Conservation (phyloP, 2,113 vertebrate species). For the Eleginops maclovinus region DNA sequence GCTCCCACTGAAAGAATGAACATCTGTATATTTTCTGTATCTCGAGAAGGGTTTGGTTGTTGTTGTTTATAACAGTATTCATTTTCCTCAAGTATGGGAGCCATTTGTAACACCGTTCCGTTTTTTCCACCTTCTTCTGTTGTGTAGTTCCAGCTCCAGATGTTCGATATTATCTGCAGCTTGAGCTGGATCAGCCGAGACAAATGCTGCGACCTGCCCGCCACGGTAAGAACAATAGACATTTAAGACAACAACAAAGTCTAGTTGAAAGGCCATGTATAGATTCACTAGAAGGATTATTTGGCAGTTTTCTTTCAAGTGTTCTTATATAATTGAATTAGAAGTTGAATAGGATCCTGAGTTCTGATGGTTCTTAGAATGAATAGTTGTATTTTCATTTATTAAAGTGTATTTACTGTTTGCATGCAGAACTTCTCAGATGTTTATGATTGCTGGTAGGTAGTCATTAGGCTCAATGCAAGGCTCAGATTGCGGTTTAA, state of each 20-base stretch:
- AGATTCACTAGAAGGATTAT: not conserved
- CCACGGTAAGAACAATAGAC: constrained; percentile 87
- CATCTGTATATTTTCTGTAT: constrained; percentile 1
- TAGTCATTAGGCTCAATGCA: constrained; percentile 18
- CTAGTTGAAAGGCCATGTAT: not conserved
- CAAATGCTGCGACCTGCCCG: constrained; percentile 97
- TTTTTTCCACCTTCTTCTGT: constrained; percentile 62
- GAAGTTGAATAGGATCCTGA: not conserved
- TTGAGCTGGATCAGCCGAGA: constrained; percentile 97
- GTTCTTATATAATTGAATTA: not conserved
- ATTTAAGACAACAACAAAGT: not conserved
- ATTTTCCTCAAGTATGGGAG: constrained; percentile 63
- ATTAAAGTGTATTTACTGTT: not conserved
- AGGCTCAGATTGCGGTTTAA: constrained; percentile 16
- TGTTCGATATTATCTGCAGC: constrained; percentile 98
- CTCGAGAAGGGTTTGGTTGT: constrained; percentile 24
- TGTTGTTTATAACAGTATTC: constrained; percentile 46
- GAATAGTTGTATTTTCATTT: not conserved
- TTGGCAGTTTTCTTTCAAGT: not conserved
- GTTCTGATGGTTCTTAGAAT: not conserved
- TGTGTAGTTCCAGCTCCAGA: constrained; percentile 98
- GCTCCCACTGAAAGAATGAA: constrained; percentile 42
- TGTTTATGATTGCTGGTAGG: not conserved
- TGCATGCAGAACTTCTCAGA: not conserved
- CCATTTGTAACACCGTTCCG: constrained; percentile 73